Evolutionary conservation across 2,888 invertebrate species (phyloP).

Genomic region (Polymixis lichenea): DNA sequence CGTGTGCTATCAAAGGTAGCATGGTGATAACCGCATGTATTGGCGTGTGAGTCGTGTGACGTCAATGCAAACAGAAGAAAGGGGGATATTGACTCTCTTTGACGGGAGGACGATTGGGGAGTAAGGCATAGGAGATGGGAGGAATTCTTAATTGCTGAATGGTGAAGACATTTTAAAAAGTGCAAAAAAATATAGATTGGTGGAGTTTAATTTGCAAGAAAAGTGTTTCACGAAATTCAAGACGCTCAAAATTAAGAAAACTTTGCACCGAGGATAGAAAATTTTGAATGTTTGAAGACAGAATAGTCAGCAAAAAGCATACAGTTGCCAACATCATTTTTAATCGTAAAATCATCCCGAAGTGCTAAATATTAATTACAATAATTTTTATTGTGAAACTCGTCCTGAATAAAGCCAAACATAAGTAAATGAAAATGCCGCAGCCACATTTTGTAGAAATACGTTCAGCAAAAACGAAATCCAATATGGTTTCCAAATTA

Average conservation of each 20-base stretch:
- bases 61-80: slow-evolving; percentile 41
- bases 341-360: too few species aligned
- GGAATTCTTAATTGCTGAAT: neutral
- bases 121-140: slow-evolving; percentile 1
- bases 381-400: too few species aligned
- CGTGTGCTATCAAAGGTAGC: slow-evolving; percentile 31
- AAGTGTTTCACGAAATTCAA: neutral
- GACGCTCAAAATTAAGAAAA: neutral
- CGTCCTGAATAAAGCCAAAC: too few species aligned
- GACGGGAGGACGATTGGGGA: neutral
- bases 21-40: slow-evolving; percentile 46
- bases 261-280: neutral
- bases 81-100: slow-evolving; percentile 58
- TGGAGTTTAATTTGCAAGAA: neutral
- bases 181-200: neutral
- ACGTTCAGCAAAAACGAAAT: too few species aligned
- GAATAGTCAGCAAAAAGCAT: too few species aligned
- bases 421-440: too few species aligned
- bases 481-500: too few species aligned
- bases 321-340: too few species aligned
- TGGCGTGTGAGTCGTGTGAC: slow-evolving; percentile 35
- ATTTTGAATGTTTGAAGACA: too few species aligned
- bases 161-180: neutral
- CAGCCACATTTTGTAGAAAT: too few species aligned
- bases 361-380: too few species aligned